Evolutionary conservation across 1,140 invertebrate species (phyloP), one percentile per base, ranked within the genome.

Genomic region (Euschistus heros): DNA sequence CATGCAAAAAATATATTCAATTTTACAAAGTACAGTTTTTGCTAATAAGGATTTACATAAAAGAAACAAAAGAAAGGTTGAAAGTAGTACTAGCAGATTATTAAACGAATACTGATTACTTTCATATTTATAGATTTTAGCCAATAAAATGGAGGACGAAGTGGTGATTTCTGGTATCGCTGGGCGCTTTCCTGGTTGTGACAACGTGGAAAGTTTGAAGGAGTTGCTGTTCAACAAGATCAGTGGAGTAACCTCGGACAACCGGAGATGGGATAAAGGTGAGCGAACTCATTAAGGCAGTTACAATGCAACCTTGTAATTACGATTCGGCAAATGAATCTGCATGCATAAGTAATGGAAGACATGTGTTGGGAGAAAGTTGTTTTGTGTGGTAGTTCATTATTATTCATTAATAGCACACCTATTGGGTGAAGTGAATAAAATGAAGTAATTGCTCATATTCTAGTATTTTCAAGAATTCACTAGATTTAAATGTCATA

Each of bases 131-230:
- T 13, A 37, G 33, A 6, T 37, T 10, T 10, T 10, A 1, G 4
- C 13, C 7, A 10, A 37, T 37, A 37, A 37, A 13, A 37, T 37
- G 54, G 8, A 15, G 14, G 77, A 80, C 17, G 80, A 82, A 47
- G 76, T 86, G 65, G 82, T 84, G 4, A 82, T 86, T 60, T 78
- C 76, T 50, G 84, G 84, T 17, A 79, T 87, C 55, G 80, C 81
- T 17, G 82, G 82, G 47, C 74, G 80, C 63, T 79, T 85, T 68
- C 84, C 85, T 15, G 79, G 84, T 68, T 82, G 80, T 37, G 77
- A 81, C 30, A 82, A 80, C 69, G 74, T 86, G 22, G 74, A 78
- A 65, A 82, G 84, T 69, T 84, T 86, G 68, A 72, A 75, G 24
- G 71, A 83, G 46, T 76, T 84, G 69, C 73, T 87, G 0, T 79